Evolutionary conservation across 2,888 invertebrate species (phyloP).

Genomic region (Parnassius smintheus): DNA sequence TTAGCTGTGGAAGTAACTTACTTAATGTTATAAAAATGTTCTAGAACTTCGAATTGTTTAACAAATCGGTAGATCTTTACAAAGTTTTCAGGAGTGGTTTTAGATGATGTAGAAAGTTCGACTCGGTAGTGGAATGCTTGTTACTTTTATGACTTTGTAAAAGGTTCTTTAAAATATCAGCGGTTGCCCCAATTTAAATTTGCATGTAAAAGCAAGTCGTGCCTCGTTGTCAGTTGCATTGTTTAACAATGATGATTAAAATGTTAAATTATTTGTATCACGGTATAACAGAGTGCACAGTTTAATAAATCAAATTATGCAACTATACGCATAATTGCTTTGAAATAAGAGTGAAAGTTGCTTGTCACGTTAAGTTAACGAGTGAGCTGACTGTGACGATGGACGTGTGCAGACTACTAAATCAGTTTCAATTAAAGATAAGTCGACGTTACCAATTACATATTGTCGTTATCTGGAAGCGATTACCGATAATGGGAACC

Average conservation of each 20-base stretch:
- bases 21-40: too few relatives aligned
- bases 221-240: constrained; percentile 11
- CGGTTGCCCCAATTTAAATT: constrained; percentile 1
- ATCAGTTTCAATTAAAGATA: constrained; percentile 20
- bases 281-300: constrained; percentile 3
- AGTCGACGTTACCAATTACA: constrained; percentile 25
- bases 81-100: too few relatives aligned
- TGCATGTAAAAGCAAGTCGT: constrained; percentile 13
- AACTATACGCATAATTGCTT: constrained; percentile 6
- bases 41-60: too few relatives aligned
- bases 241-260: constrained; percentile 24
- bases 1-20: too few relatives aligned
- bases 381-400: constrained; percentile 7
- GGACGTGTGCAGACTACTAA: constrained; percentile 18
- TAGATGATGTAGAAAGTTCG: too few relatives aligned
- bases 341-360: constrained; percentile 16
- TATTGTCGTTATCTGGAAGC: constrained; percentile 31
- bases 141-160: too few relatives aligned
- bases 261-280: constrained; percentile 22
- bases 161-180: not conserved
- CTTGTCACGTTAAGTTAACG: constrained; percentile 11
- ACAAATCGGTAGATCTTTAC: too few relatives aligned
- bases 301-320: constrained; percentile 4
- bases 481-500: constrained; percentile 42
- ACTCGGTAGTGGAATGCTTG: too few relatives aligned